Conservation (phyloP, 2,113 vertebrate species). For the mouse (Mus musculus) region GRCm39 chr12:56917501-56918000, state of each 20-base stretch:
- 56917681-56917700: slow-evolving; percentile 60
- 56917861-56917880: not conserved
- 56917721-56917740: slow-evolving; percentile 40
- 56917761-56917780: slow-evolving; percentile 56
- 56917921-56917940: not conserved
- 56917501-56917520: not conserved
- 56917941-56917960: not conserved
- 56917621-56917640: slow-evolving; percentile 3
- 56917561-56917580: slow-evolving; percentile 38
- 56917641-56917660: slow-evolving; percentile 70
- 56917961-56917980: not conserved
- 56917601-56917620: slow-evolving; percentile 51
- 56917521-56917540: not conserved
- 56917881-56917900: not conserved
- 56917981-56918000: not conserved
- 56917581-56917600: slow-evolving; percentile 40
- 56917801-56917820: slow-evolving; percentile 34
- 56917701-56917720: slow-evolving; percentile 65
- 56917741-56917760: slow-evolving; percentile 19
- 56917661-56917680: slow-evolving; percentile 59
- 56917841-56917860: slow-evolving; percentile 38
- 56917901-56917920: not conserved
- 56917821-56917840: not conserved
- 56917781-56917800: slow-evolving; percentile 2
- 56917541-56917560: not conserved